Percentiles rank a stretch among this genome's conserved stretches.
Conservation (phyloP, 1,140 invertebrate genomes). For the Homarus americanus region DNA sequence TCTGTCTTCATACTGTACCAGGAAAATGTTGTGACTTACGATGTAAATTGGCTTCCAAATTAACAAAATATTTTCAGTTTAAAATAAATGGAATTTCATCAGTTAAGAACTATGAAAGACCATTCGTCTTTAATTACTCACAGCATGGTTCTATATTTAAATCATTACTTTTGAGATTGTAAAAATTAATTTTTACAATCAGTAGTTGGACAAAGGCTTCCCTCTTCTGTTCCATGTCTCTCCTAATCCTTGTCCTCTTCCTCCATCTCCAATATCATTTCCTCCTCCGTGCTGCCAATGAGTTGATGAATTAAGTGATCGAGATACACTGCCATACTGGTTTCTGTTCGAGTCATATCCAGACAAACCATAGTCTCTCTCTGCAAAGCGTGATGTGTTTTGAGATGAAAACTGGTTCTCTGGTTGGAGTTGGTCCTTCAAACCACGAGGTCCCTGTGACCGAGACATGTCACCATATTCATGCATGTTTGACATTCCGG, state of each 20-base stretch:
- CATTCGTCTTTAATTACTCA: too few species aligned
- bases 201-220: conserved; percentile 15
- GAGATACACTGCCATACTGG: neutral
- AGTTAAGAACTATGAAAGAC: too few species aligned
- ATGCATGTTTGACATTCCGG: neutral
- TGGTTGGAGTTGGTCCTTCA: neutral
- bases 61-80: neutral
- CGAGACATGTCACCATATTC: neutral
- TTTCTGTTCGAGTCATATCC: neutral
- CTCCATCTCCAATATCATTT: neutral
- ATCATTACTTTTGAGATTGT: neutral
- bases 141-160: neutral
- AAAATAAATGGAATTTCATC: too few species aligned
- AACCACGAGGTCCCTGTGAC: neutral
- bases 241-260: neutral
- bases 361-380: conserved; percentile 17
- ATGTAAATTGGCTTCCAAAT: neutral
- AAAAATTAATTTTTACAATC: neutral
- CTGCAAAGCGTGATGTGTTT: conserved; percentile 17
- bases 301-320: neutral
- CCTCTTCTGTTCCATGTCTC: conserved; percentile 15
- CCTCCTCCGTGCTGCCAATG: conserved; percentile 10
- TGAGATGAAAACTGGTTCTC: conserved; percentile 11
- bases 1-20: neutral
- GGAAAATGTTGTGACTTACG: neutral